phyloP scores from a whole-genome alignment of 2,888 invertebrate genomes.

The Platynereis dumerilii region DNA sequence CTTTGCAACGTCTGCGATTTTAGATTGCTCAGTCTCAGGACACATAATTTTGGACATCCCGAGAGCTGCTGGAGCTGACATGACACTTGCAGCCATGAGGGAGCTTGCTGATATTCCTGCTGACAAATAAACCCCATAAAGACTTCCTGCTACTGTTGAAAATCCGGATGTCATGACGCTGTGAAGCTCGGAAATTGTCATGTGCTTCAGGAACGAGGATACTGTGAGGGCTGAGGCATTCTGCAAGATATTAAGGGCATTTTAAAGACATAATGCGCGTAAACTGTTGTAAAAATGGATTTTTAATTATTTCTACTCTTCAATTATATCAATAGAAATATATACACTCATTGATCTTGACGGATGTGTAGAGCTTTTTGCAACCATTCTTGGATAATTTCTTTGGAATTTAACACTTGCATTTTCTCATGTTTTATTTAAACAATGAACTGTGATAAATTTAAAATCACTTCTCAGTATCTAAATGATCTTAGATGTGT shows the following conservation, averaged over 20 bases:
- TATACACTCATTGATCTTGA: no score
- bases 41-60: constrained; percentile 85
- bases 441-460: no score
- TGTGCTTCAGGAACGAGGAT: constrained; percentile 76
- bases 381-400: no score
- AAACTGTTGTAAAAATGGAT: no score
- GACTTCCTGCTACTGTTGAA: constrained; percentile 36
- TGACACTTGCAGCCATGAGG: constrained; percentile 87
- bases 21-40: constrained; percentile 80
- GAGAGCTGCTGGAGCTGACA: constrained; percentile 92
- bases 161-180: constrained; percentile 33
- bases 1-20: neutral
- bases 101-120: constrained; percentile 70
- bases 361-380: no score
- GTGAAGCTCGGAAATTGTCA: constrained; percentile 37
- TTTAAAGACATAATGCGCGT: no score
- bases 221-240: constrained; percentile 87
- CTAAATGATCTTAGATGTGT: no score
- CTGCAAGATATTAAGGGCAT: constrained; percentile 69
- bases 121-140: constrained; percentile 31
- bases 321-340: no score
- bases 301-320: no score
- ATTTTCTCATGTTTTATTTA: no score
- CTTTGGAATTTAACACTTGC: no score
- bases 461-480: no score